Evolutionary conservation across 2,113 vertebrate genomes (phyloP), one percentile per base, ranked within the genome.

Genomic region (Trematocara stigmaticum): DNA sequence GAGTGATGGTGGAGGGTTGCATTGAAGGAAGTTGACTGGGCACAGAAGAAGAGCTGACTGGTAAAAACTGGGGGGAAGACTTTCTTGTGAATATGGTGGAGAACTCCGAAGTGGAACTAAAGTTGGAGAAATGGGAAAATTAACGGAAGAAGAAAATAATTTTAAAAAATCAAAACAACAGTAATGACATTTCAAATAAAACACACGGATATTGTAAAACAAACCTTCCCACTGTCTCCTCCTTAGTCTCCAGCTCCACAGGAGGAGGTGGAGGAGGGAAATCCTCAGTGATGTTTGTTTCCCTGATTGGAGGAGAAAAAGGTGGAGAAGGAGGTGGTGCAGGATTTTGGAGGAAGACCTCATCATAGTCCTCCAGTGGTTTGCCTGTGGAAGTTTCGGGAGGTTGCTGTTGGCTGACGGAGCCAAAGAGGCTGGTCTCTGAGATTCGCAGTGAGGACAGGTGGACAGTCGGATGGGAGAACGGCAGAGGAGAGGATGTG

Each of bases 271-370:
- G 81, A 5, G 92, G 89, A 20, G 95, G 96, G 80, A 97, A 96
- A 90, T 95, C 96, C 4, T 97, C 96, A 0, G 85, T 18, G 42
- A 91, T 56, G 88, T 84, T 89, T 2, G 91, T 95, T 85, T 95
- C 95, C 74, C 53, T 90, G 56, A 94, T 47, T 2, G 87, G 87
- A 20, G 91, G 35, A 13, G 90, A 81, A 87, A 88, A 84, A 0
- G 90, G 78, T 4, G 92, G 87, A 13, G 95, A 95, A 76, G 90
- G 86, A 0, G 94, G 89, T 45, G 91, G 90, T 2, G 84, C 51
- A 6, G 89, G 84, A 10, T 96, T 95, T 16, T 90, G 90, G 31
- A 97, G 56, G 66, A 99, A 99, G 87, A 98, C 98, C 1, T 98
- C 97, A 0, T 99, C 97, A 0, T 16, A 83, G 66, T 98, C 96